Percentiles rank a stretch among this genome's conserved stretches.
Evolutionary conservation across 2,888 invertebrate species (phyloP).

Genomic region (Sthenelais limicola): DNA sequence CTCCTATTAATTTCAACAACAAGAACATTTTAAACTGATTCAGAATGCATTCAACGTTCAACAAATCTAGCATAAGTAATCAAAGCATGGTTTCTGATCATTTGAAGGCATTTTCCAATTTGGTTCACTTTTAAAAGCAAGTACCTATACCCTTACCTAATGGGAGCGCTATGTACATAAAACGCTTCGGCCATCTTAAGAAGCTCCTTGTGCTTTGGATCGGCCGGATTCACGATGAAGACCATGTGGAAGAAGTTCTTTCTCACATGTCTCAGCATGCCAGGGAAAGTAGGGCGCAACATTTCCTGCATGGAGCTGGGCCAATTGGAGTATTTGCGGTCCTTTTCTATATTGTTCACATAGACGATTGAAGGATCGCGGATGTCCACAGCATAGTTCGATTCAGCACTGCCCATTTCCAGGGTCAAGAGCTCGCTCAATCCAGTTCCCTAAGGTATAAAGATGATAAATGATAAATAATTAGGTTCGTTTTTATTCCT

Average conservation of each 20-base stretch:
- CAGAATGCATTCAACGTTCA: no score
- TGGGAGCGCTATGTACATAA: conserved; percentile 89
- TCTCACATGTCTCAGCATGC: conserved; percentile 85
- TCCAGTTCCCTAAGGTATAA: conserved; percentile 66
- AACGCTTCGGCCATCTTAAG: conserved; percentile 92
- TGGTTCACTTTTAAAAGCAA: no score
- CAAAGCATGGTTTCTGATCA: no score
- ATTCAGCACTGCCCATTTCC: conserved; percentile 70
- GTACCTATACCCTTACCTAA: conserved; percentile 70
- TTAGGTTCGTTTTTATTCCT: no score
- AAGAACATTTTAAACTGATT: no score
- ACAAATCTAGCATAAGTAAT: no score
- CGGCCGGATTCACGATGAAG: conserved; percentile 88
- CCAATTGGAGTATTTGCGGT: conserved; percentile 91
- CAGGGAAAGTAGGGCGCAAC: conserved; percentile 96
- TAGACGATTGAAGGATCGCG: conserved; percentile 91
- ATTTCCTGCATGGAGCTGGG: conserved; percentile 90
- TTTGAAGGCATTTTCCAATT: no score
- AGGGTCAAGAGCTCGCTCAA: conserved; percentile 71
- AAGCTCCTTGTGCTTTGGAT: conserved; percentile 79
- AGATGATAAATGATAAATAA: conserved; percentile 18
- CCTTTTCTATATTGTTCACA: conserved; percentile 95
- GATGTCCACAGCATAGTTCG: conserved; percentile 90
- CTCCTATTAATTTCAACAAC: no score
- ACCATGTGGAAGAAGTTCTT: conserved; percentile 78